phyloP scores from a whole-genome alignment of 2,888 invertebrate genomes.

The Aelia acuminata region DNA sequence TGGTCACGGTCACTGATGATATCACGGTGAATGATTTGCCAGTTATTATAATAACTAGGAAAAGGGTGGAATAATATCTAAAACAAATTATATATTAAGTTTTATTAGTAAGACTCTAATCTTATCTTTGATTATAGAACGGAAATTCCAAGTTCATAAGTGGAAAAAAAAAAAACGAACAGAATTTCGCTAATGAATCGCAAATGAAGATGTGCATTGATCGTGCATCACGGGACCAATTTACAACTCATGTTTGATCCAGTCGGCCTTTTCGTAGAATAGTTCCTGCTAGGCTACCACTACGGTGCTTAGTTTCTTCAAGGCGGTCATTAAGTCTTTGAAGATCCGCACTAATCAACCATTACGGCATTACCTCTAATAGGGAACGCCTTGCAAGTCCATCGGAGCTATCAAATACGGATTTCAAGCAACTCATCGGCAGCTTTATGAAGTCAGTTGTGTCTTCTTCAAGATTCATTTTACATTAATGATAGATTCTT shows the following conservation, averaged over 20 bases:
- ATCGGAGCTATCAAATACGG: background rate
- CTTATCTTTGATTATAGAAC: too few species aligned
- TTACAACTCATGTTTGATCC: background rate
- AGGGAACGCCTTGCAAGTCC: background rate
- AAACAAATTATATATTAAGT: too few species aligned
- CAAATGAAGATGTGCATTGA: background rate
- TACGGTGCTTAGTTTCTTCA: background rate
- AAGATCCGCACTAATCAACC: background rate
- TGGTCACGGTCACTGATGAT: too few species aligned
- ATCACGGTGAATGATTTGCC: too few species aligned
- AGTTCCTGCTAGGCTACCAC: background rate
- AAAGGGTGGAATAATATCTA: too few species aligned
- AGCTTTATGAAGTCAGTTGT: background rate
- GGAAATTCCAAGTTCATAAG: background rate
- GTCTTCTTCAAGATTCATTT: background rate
- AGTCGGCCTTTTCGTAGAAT: background rate
- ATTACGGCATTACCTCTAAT: background rate
- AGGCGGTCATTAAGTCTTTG: slow-evolving; percentile 2
- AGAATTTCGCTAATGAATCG: background rate
- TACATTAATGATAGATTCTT: background rate
- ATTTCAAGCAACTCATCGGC: background rate
- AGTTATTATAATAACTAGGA: too few species aligned
- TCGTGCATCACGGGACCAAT: background rate
- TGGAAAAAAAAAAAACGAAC: background rate
- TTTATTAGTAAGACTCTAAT: too few species aligned